Evolutionary conservation across 2,888 invertebrate species (phyloP).

Genomic region (Drosophila incognita): DNA sequence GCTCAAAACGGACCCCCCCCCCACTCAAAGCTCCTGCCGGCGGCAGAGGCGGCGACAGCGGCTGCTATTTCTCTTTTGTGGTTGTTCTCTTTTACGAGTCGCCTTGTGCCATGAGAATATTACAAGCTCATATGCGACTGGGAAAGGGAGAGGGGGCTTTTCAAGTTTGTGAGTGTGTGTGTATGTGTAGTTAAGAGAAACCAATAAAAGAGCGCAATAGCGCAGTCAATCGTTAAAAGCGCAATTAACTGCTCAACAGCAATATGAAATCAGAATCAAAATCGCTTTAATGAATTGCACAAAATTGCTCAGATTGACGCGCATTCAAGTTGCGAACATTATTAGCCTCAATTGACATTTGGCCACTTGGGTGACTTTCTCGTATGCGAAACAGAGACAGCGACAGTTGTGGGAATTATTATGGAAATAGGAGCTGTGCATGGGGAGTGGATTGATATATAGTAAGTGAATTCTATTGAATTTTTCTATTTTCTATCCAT

Average conservation of each 20-base stretch:
- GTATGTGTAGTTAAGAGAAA: constrained; percentile 33
- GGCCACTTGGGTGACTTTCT: constrained; percentile 32
- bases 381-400: constrained; percentile 2
- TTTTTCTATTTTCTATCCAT: constrained; percentile 5
- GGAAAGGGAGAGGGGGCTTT: constrained; percentile 26
- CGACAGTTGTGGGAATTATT: constrained; percentile 6
- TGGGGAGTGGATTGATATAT: not conserved
- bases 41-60: constrained; percentile 23
- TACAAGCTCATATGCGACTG: constrained; percentile 47
- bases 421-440: constrained; percentile 9
- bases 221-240: constrained; percentile 62
- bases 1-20: constrained; percentile 40
- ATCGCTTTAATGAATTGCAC: constrained; percentile 77
- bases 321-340: constrained; percentile 53
- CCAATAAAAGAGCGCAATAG: constrained; percentile 20
- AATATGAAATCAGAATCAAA: constrained; percentile 74
- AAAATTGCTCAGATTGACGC: constrained; percentile 72
- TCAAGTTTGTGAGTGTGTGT: constrained; percentile 28
- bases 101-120: constrained; percentile 57
- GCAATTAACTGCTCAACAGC: constrained; percentile 68
- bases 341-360: constrained; percentile 58
- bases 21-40: constrained; percentile 40
- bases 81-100: constrained; percentile 29
- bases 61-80: constrained; percentile 31
- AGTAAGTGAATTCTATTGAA: not conserved